phyloP scores from a whole-genome alignment of 2,113 vertebrate genomes.

The Peromyscus polionotus region DNA sequence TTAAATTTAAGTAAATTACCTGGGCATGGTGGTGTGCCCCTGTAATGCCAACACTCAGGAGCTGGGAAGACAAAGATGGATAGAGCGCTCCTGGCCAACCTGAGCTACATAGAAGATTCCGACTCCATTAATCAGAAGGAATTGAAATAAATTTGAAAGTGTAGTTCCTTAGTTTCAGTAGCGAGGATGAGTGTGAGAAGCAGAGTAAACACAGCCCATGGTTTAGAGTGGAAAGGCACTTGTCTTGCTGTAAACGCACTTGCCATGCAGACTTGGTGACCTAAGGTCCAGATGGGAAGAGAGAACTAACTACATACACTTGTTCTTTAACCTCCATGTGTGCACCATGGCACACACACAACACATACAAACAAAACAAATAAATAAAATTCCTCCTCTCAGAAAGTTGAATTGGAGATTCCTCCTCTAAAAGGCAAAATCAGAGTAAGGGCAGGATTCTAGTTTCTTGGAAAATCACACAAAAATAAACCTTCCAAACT shows the following conservation, averaged over 20 bases:
- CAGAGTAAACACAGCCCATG: neutral
- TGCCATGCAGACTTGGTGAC: neutral
- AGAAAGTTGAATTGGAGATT: neutral
- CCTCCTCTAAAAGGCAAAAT: neutral
- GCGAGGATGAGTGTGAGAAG: neutral
- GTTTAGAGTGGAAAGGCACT: neutral
- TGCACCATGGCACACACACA: neutral
- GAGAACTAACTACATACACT: neutral
- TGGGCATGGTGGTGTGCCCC: too few species aligned
- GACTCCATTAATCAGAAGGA: neutral
- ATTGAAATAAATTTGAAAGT: neutral
- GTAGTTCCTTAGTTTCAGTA: slow-evolving; percentile 20
- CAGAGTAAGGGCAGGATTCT: slow-evolving; percentile 11
- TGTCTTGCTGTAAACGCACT: too few species aligned
- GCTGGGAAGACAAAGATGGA: neutral
- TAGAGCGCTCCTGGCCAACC: neutral
- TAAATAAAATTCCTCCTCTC: neutral
- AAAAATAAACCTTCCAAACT: neutral
- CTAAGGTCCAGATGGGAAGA: neutral
- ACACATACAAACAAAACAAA: neutral
- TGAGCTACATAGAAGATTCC: neutral
- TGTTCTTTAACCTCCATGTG: too few species aligned
- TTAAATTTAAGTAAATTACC: slow-evolving; percentile 7
- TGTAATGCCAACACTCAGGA: neutral
- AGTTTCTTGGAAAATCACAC: neutral